A percentile compares a stretch with the other conserved stretches of the same genome.
These are phyloP conservation scores for Grammomys dolichurus DNA, from an alignment of 2,113 vertebrate species.

Conservation along the genomic window DNA sequence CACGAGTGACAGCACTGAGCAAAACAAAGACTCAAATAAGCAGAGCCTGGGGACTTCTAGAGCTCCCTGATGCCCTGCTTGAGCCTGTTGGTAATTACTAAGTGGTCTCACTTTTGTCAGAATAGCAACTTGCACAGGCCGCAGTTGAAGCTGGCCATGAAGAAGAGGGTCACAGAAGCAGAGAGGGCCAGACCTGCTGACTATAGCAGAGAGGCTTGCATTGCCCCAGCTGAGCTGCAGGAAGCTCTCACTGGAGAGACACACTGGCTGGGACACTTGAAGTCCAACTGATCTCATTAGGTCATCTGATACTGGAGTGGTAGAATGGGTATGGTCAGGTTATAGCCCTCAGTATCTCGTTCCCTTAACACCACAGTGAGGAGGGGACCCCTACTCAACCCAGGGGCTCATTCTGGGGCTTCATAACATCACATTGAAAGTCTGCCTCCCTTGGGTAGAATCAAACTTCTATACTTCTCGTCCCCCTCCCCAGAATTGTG, in stretches of 20 bases:
- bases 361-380: not conserved
- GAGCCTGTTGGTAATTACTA: not conserved
- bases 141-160: not conserved
- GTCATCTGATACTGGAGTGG: not conserved
- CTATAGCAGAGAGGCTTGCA: not conserved
- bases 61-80: not conserved
- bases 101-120: too few relatives aligned
- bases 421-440: too few relatives aligned
- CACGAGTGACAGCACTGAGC: too few relatives aligned
- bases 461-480: not conserved
- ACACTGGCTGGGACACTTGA: not conserved
- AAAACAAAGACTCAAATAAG: not conserved
- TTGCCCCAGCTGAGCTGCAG: not conserved
- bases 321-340: accelerated
- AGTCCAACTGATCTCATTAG: not conserved
- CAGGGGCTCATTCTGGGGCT: not conserved
- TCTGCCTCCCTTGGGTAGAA: not conserved
- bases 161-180: not conserved
- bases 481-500: not conserved
- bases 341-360: not conserved
- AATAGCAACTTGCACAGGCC: too few relatives aligned
- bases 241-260: not conserved
- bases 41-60: not conserved
- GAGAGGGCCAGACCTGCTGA: not conserved
- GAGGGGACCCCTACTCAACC: not conserved